These are phyloP conservation scores for Pissodes strobi DNA, from an alignment of 1,140 invertebrate genomes.

Conservation along the genomic window DNA sequence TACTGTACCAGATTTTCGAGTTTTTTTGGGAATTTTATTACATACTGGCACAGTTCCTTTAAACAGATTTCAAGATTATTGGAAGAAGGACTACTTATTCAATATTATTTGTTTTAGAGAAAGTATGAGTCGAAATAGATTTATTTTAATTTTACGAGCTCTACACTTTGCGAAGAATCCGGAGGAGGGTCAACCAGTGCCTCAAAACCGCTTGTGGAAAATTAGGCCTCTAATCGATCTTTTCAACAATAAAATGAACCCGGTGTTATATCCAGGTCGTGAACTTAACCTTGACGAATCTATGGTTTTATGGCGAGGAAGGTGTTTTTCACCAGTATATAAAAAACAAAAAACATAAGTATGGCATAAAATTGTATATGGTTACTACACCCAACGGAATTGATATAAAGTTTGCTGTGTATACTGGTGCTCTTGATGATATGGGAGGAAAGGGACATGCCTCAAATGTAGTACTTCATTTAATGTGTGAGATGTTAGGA, in stretches of 20 bases:
- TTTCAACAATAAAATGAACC: conserved; percentile 43
- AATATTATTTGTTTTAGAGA: conserved; percentile 5
- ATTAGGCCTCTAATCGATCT: conserved; percentile 34
- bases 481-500: no score
- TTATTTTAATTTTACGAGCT: conserved; percentile 9
- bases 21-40: no score
- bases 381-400: conserved; percentile 49
- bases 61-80: no score
- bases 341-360: conserved; percentile 32
- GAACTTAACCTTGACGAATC: conserved; percentile 43
- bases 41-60: no score
- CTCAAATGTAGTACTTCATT: conserved; percentile 35
- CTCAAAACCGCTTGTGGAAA: conserved; percentile 28
- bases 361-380: conserved; percentile 54
- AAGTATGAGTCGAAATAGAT: conserved; percentile 15
- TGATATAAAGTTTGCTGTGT: conserved; percentile 43
- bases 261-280: conserved; percentile 44
- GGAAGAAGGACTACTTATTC: conserved; percentile 5
- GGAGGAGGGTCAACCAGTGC: neutral
- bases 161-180: conserved; percentile 55
- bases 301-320: conserved; percentile 50
- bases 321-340: conserved; percentile 35
- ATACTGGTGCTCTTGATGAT: conserved; percentile 31
- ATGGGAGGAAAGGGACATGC: conserved; percentile 30
- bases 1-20: no score